Percentiles rank a stretch among this genome's conserved stretches.
Evolutionary conservation across 2,797 vertebrate species (phyloP).

Genomic region (Anas bahamensis): DNA sequence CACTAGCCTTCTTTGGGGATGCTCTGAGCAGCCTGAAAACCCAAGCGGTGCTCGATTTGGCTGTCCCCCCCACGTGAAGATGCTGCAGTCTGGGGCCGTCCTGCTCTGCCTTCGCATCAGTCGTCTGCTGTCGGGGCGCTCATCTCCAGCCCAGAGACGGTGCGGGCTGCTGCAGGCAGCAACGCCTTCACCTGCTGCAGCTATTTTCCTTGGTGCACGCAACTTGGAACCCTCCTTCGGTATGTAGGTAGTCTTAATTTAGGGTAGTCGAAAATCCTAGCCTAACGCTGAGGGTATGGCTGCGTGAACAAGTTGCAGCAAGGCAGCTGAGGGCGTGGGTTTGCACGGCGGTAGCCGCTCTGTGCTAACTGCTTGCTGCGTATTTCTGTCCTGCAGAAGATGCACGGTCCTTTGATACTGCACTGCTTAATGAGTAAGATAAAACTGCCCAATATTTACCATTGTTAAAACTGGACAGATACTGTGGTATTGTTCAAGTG

Average conservation of each 20-base stretch:
- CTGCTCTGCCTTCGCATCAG: not conserved
- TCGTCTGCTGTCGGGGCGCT: not conserved
- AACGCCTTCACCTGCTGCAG: not conserved
- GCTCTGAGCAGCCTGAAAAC: not conserved
- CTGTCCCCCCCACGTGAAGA: accelerated
- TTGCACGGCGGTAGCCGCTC: not conserved
- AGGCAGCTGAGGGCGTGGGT: slow-evolving; percentile 5
- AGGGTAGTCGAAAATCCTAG: not conserved
- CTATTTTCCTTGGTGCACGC: not conserved
- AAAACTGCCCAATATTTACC: not conserved
- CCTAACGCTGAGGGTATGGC: not conserved
- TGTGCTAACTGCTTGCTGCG: not conserved
- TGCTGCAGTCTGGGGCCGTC: not conserved
- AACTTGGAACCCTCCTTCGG: not conserved
- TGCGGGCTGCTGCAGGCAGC: not conserved
- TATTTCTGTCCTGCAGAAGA: not conserved
- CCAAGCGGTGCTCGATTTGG: not conserved
- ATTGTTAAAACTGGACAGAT: not conserved
- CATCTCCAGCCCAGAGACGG: not conserved
- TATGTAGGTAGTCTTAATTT: not conserved
- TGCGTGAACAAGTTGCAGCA: slow-evolving; percentile 32
- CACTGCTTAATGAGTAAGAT: not conserved
- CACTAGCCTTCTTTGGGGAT: not conserved
- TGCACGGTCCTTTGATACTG: not conserved
- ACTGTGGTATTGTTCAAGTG: not conserved